Evolutionary conservation across 2,888 invertebrate species (phyloP).

Genomic region (Nemotelus nigrinus): DNA sequence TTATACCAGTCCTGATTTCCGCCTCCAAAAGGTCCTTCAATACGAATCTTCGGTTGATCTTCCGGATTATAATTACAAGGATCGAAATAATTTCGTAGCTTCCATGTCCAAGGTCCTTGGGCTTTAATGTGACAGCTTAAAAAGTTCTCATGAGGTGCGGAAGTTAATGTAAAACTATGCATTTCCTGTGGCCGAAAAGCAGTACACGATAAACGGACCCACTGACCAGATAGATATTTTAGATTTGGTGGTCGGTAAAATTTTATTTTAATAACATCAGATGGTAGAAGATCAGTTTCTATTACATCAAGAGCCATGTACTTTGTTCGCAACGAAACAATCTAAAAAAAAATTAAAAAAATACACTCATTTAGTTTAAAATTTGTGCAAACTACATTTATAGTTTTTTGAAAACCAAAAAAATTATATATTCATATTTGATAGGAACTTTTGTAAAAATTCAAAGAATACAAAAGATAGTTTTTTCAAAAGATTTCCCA

Average conservation of each 20-base stretch:
- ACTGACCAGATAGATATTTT: slow-evolving; percentile 93
- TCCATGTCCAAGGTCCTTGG: slow-evolving; percentile 96
- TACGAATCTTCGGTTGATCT: slow-evolving; percentile 85
- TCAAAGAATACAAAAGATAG: no score
- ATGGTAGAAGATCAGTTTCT: slow-evolving; percentile 92
- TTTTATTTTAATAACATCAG: slow-evolving; percentile 93
- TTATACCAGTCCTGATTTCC: slow-evolving; percentile 99
- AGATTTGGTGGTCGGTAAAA: slow-evolving; percentile 95
- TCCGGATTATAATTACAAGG: slow-evolving; percentile 90
- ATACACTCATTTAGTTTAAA: neutral
- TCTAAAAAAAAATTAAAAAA: slow-evolving; percentile 65
- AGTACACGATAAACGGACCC: slow-evolving; percentile 92
- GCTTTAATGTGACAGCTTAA: slow-evolving; percentile 94
- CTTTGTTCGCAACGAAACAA: slow-evolving; percentile 89
- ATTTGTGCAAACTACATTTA: no score
- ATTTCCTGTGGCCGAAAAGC: slow-evolving; percentile 89
- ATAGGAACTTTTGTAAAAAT: neutral
- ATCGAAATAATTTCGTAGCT: slow-evolving; percentile 92
- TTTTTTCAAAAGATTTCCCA: no score
- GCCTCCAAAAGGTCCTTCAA: slow-evolving; percentile 96
- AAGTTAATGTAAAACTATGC: slow-evolving; percentile 95
- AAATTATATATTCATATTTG: neutral
- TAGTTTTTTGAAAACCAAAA: no score
- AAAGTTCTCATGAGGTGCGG: slow-evolving; percentile 95
- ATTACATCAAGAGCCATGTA: slow-evolving; percentile 92